Evolutionary conservation across 2,113 vertebrate species (phyloP), one percentile per base, ranked within the genome.

Genomic region (Sinocyclocheilus anophthalmus): DNA sequence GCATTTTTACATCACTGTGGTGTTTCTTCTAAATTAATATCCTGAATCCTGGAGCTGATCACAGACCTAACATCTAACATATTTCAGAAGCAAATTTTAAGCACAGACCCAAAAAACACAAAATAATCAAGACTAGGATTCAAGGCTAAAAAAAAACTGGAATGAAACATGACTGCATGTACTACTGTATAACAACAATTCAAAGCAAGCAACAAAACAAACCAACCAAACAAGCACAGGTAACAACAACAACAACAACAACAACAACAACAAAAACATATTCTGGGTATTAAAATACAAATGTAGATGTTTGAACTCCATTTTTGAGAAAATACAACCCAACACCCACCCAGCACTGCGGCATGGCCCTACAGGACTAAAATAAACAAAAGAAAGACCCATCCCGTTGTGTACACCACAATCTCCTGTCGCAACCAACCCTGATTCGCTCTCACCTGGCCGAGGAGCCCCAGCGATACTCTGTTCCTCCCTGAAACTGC

Each of bases 401-500:
- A 24, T n/a, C 45, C 33, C 7, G 1, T 45, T 26, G 4, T 55
- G 16, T 33, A 50, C 4, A 14, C 24, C 63, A 22, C 37, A 24
- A 69, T 78, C 26, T 70, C 50, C 10, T 11, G 4, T 18, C 33
- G 9, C 30, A 53, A 26, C 33, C 45, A 24, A 73, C 55, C 3
- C 13, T 18, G 8, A 76, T 14, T 37, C 1, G 0, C 67, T n/a
- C 85, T 87, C 82, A 86, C 85, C 85, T 76, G 87, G 30, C 67
- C 42, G 67, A 63, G 18, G 4, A 42, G 20, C 30, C 59, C 14
- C n/a, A 59, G 37, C n/a, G 50, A 24, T 7, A 37, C 73, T 57
- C 45, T 79, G 5, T 18, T 63, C 75, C 79, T 88, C 37, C 80
- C 57, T 59, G 84, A 84, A 84, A 89, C 80, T 50, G 86, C 79